Percentiles rank a stretch among this genome's conserved stretches.
These are phyloP conservation scores for Invenusta paracnida DNA, from an alignment of 2,888 invertebrate genomes.

Conservation along the genomic window DNA sequence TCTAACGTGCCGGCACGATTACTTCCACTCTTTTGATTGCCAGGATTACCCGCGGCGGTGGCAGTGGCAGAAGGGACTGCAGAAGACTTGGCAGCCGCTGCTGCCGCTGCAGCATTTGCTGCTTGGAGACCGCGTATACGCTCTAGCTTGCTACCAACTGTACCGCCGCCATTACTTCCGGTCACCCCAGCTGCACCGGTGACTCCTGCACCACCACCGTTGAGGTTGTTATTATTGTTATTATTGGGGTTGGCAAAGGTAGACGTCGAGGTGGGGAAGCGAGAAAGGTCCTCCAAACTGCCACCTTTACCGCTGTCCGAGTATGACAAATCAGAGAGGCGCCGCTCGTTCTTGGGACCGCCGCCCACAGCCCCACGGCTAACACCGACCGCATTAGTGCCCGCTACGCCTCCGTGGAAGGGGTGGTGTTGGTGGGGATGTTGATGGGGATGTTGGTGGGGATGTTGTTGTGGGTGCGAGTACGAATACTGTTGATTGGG, in stretches of 20 bases:
- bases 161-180: background rate
- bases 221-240: background rate
- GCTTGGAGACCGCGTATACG: background rate
- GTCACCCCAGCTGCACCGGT: background rate
- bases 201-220: background rate
- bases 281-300: background rate
- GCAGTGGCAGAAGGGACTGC: too few relatives aligned
- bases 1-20: too few relatives aligned
- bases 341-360: background rate
- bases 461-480: background rate
- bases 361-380: background rate
- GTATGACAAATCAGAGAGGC: background rate
- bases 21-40: too few relatives aligned
- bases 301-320: constrained; percentile 6
- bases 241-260: background rate
- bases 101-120: background rate
- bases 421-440: background rate
- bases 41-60: too few relatives aligned
- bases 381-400: background rate
- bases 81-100: too few relatives aligned
- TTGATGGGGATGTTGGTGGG: too few relatives aligned
- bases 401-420: background rate
- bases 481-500: too few relatives aligned
- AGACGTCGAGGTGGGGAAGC: background rate
- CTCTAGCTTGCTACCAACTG: background rate